Percentiles rank a stretch among this genome's conserved stretches.
These are phyloP conservation scores for Boloria selene DNA, from an alignment of 2,888 invertebrate genomes.

Conservation along the genomic window DNA sequence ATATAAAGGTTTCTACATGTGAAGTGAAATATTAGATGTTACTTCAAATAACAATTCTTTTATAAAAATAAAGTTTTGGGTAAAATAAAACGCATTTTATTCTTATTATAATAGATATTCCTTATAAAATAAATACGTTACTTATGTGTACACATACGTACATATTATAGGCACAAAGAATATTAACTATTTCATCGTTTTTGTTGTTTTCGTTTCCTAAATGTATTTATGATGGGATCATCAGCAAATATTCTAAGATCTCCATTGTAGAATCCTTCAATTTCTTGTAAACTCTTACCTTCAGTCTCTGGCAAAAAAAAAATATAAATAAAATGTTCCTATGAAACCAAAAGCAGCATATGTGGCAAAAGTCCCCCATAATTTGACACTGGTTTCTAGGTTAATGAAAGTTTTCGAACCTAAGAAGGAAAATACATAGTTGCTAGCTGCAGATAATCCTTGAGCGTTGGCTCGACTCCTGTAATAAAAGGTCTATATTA, in stretches of 20 bases:
- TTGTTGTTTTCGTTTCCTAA: constrained; percentile 50
- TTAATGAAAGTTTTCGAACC: constrained; percentile 80
- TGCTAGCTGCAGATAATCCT: constrained; percentile 78
- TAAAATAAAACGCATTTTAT: too few relatives aligned
- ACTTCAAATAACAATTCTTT: too few relatives aligned
- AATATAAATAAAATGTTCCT: constrained; percentile 77
- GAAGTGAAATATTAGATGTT: too few relatives aligned
- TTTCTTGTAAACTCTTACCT: constrained; percentile 76
- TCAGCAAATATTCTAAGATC: constrained; percentile 66
- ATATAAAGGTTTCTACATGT: too few relatives aligned
- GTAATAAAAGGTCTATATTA: constrained; percentile 34
- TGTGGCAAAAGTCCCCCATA: constrained; percentile 77
- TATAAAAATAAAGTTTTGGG: too few relatives aligned
- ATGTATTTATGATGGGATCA: constrained; percentile 66
- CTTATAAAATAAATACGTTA: neutral
- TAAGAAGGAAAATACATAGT: constrained; percentile 77
- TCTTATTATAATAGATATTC: neutral
- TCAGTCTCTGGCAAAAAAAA: constrained; percentile 82
- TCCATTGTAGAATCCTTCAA: constrained; percentile 72
- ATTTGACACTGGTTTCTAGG: constrained; percentile 64
- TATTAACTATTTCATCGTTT: constrained; percentile 27
- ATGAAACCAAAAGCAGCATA: constrained; percentile 71
- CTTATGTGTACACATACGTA: neutral
- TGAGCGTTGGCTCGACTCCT: constrained; percentile 80
- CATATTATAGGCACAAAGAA: neutral